phyloP scores from a whole-genome alignment of 1,140 invertebrate species.

The Belonocnema kinseyi region DNA sequence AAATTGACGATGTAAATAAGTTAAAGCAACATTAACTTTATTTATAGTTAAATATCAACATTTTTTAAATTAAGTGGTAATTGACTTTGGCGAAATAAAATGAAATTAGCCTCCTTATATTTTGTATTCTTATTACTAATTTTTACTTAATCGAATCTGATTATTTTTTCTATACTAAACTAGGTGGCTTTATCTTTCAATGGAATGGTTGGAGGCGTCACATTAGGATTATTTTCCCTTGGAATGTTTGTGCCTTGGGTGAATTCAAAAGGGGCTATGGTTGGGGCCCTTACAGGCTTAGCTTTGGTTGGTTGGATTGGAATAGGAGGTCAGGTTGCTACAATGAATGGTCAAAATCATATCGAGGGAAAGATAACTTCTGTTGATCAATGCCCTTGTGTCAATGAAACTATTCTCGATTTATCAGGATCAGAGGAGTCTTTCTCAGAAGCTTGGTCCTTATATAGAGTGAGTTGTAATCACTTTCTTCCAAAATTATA shows the following conservation, averaged over 20 bases:
- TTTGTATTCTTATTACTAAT: not conserved
- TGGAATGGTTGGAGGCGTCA: slow-evolving; percentile 91
- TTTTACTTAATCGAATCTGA: not conserved
- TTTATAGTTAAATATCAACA: too few relatives aligned
- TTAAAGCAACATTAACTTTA: too few relatives aligned
- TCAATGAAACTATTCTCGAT: slow-evolving; percentile 59
- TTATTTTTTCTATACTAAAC: slow-evolving; percentile 36
- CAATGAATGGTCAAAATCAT: slow-evolving; percentile 73
- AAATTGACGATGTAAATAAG: too few relatives aligned
- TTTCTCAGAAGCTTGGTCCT: slow-evolving; percentile 44
- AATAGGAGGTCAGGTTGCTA: slow-evolving; percentile 82
- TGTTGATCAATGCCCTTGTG: slow-evolving; percentile 72
- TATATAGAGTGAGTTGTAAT: slow-evolving; percentile 59
- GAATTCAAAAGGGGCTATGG: slow-evolving; percentile 85
- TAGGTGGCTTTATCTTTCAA: slow-evolving; percentile 90
- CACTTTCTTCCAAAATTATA: not conserved
- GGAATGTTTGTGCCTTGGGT: slow-evolving; percentile 93
- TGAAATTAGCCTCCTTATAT: too few relatives aligned
- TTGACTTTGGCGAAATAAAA: too few relatives aligned
- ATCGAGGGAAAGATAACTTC: slow-evolving; percentile 71
- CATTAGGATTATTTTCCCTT: slow-evolving; percentile 89
- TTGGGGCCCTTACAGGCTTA: slow-evolving; percentile 80
- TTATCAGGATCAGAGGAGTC: not conserved
- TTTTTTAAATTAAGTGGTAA: too few relatives aligned
- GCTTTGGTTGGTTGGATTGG: slow-evolving; percentile 84